Conservation (phyloP, 2,888 invertebrate genomes). For the Agrochola circellaris region DNA sequence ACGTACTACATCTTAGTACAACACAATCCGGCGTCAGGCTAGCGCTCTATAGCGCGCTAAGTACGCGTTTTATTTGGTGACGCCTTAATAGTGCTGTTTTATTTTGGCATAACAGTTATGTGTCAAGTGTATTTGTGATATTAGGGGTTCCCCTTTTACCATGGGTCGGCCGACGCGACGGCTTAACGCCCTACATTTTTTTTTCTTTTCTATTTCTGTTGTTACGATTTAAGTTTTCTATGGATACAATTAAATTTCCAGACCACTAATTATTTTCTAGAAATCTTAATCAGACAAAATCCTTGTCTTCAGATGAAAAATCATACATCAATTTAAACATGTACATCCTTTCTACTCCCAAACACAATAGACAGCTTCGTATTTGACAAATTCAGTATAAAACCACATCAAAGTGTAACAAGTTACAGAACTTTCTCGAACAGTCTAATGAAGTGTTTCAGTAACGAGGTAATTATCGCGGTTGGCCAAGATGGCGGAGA, state of each 20-base stretch:
- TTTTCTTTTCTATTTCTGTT: too few relatives aligned
- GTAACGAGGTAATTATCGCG: conserved; percentile 55
- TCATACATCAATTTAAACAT: conserved; percentile 2
- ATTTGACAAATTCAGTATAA: conserved; percentile 49
- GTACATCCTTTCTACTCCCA: background rate
- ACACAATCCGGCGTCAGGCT: too few relatives aligned
- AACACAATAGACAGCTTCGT: background rate
- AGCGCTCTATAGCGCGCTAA: too few relatives aligned
- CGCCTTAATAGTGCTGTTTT: background rate
- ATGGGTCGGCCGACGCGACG: background rate
- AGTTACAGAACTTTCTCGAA: conserved; percentile 33
- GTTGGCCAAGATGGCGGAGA: conserved; percentile 19
- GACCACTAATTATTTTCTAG: background rate
- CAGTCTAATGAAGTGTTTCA: conserved; percentile 59
- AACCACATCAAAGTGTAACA: conserved; percentile 56
- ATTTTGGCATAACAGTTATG: background rate
- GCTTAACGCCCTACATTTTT: too few relatives aligned
- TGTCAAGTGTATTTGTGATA: background rate
- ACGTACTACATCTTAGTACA: too few relatives aligned
- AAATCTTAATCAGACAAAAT: background rate
- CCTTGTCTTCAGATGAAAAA: background rate
- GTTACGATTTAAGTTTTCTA: background rate
- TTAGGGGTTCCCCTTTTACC: background rate
- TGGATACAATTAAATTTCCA: background rate
- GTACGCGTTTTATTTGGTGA: too few relatives aligned